These are phyloP conservation scores for Tachysurus vachellii DNA, from an alignment of 2,113 vertebrate species.

Conservation along the genomic window DNA sequence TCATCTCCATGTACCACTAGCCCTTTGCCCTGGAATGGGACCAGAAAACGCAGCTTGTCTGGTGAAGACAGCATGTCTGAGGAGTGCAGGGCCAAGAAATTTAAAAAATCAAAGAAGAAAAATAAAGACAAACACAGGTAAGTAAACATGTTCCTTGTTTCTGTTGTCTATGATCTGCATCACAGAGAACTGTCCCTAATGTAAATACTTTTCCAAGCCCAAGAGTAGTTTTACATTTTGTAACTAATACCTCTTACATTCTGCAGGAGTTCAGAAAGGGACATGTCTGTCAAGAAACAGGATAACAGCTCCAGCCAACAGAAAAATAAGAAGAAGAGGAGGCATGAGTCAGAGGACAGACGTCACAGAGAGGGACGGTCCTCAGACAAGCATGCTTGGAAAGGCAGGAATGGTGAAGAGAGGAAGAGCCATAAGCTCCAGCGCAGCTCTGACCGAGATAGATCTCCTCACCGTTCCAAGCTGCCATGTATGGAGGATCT, in stretches of 20 bases:
- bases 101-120: constrained; percentile 91
- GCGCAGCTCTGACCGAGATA: constrained; percentile 54
- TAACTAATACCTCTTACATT: constrained; percentile 47
- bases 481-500: constrained; percentile 7
- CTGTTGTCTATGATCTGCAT: background rate
- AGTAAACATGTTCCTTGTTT: background rate
- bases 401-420: constrained; percentile 53
- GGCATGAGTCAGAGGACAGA: constrained; percentile 61
- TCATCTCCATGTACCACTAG: constrained; percentile 49
- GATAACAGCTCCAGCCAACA: constrained; percentile 75
- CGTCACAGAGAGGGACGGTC: constrained; percentile 53
- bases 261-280: constrained; percentile 70
- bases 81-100: constrained; percentile 73
- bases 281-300: constrained; percentile 65
- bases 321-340: constrained; percentile 78
- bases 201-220: background rate
- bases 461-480: constrained; percentile 48
- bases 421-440: constrained; percentile 62
- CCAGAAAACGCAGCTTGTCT: constrained; percentile 59
- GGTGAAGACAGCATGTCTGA: constrained; percentile 57
- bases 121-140: constrained; percentile 83
- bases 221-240: background rate
- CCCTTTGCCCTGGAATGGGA: background rate
- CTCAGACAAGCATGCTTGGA: constrained; percentile 51
- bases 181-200: background rate